phyloP scores from a whole-genome alignment of 2,888 invertebrate genomes.

The Ommatoiulus sabulosus region DNA sequence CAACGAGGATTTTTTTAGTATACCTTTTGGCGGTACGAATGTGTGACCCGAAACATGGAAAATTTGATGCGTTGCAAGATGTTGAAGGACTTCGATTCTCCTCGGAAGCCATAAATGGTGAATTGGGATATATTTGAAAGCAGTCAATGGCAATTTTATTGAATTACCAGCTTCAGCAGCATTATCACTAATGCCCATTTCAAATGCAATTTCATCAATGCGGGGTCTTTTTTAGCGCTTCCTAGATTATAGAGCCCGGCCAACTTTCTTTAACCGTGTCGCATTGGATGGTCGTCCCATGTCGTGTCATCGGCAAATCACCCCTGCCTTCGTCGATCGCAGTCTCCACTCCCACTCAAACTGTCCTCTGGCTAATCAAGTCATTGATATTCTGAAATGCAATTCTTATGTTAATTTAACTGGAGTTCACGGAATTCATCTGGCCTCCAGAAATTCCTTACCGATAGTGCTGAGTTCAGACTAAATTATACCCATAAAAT shows the following conservation, averaged over 20 bases:
- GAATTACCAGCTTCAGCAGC: neutral
- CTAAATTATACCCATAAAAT: neutral
- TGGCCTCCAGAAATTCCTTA: no score
- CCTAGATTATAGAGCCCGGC: neutral
- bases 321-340: neutral
- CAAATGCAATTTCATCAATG: neutral
- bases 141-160: neutral
- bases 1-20: neutral
- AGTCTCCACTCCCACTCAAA: neutral
- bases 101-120: neutral
- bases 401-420: neutral
- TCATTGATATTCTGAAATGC: neutral
- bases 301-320: neutral
- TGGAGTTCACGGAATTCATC: no score
- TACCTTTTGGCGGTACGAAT: neutral
- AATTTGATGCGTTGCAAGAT: neutral
- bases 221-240: neutral
- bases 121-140: neutral
- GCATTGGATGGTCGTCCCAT: neutral
- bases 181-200: neutral
- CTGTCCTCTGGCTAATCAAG: neutral
- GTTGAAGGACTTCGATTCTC: neutral
- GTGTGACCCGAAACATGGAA: neutral
- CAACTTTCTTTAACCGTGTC: neutral
- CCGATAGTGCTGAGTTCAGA: no score